phyloP scores from a whole-genome alignment of 23 tunicate species.

The Trididemnum nubilum region DNA sequence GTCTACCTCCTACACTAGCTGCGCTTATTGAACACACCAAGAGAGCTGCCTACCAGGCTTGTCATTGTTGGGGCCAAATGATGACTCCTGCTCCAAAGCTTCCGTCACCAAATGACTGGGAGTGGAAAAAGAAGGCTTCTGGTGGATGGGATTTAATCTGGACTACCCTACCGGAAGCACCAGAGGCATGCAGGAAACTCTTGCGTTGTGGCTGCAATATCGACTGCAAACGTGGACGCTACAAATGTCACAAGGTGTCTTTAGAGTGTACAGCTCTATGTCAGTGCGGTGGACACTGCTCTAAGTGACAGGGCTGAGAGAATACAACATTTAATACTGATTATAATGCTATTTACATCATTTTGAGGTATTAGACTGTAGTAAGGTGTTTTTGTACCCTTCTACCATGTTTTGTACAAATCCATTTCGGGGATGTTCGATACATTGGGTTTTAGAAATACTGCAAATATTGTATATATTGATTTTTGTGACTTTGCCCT shows the following conservation, averaged over 20 bases:
- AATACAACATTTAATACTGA: neutral
- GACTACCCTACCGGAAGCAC: neutral
- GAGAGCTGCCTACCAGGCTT: neutral
- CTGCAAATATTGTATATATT: neutral
- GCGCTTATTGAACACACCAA: neutral
- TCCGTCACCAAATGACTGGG: constrained; percentile 1
- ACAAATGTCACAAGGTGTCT: neutral
- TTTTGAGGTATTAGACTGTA: neutral
- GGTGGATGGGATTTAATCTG: neutral
- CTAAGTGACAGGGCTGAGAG: neutral
- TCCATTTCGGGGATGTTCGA: neutral
- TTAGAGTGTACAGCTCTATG: neutral
- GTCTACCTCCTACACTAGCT: neutral
- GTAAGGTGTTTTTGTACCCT: neutral
- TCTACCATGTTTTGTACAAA: neutral
- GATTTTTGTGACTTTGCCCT: neutral
- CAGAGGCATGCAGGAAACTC: constrained; percentile 1
- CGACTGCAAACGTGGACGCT: constrained; percentile 4
- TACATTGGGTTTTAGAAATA: neutral
- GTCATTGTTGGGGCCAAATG: neutral
- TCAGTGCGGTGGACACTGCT: neutral
- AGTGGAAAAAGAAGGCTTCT: neutral
- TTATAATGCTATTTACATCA: neutral
- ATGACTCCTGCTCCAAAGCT: neutral
- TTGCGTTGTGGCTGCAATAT: neutral